phyloP scores from a whole-genome alignment of 2,113 vertebrate species.

The Phoenicopterus ruber region DNA sequence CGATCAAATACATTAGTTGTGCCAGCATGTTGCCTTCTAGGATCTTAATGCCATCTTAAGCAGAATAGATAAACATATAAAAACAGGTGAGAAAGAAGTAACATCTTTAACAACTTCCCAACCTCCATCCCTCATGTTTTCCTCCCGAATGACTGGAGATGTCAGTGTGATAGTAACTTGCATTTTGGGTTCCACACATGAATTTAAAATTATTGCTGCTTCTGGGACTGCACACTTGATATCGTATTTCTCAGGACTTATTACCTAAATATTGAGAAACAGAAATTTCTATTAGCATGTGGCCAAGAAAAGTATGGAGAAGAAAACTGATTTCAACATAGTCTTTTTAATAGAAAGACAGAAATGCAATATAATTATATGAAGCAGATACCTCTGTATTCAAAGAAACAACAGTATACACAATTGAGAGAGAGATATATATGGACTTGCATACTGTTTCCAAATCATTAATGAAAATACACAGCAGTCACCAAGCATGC shows the following conservation, averaged over 20 bases:
- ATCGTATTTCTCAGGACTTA: conserved; percentile 96
- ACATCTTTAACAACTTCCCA: conserved; percentile 80
- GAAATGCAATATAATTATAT: neutral
- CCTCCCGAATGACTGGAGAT: conserved; percentile 94
- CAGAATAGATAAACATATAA: conserved; percentile 31
- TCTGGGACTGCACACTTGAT: conserved; percentile 90
- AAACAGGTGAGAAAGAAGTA: conserved; percentile 44
- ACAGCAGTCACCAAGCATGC: neutral
- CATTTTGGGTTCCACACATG: conserved; percentile 93
- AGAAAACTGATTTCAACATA: neutral
- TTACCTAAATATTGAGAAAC: conserved; percentile 76
- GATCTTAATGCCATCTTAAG: conserved; percentile 73
- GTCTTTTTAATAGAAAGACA: neutral
- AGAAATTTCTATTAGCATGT: conserved; percentile 34
- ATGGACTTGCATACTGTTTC: neutral
- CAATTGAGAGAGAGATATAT: neutral
- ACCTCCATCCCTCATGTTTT: conserved; percentile 94
- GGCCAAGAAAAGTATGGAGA: neutral
- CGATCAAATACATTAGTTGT: conserved; percentile 62
- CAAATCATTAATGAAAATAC: neutral
- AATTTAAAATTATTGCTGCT: conserved; percentile 91
- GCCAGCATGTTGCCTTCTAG: conserved; percentile 84
- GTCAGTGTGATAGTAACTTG: conserved; percentile 97
- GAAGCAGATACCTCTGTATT: neutral
- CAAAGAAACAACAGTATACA: neutral